phyloP scores from a whole-genome alignment of 2,888 invertebrate genomes.

The Meiosimyza platycephala region DNA sequence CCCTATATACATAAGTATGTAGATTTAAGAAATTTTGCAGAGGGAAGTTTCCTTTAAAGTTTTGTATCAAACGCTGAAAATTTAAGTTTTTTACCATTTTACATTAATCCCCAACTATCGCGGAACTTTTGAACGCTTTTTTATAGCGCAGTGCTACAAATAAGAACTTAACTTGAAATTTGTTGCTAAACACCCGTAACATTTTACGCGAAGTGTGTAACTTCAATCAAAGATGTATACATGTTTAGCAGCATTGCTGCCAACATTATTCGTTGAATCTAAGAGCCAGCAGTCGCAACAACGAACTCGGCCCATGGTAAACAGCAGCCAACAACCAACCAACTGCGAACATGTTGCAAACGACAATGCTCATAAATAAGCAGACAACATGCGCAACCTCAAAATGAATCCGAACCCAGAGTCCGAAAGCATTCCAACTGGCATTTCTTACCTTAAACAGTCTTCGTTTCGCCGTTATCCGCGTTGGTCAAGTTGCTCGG shows the following conservation, averaged over 20 bases:
- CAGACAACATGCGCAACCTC: neutral
- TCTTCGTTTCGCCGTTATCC: conserved; percentile 44
- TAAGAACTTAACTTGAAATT: no score
- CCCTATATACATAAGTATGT: no score
- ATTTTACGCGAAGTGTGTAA: no score
- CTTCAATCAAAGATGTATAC: no score
- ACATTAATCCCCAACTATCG: no score
- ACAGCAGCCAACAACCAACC: neutral
- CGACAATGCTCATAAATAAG: neutral
- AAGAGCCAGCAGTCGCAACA: neutral
- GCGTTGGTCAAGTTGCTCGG: conserved; percentile 33
- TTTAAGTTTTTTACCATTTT: no score
- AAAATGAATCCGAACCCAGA: conserved; percentile 2
- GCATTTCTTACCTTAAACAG: conserved; percentile 36
- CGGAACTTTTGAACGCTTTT: no score
- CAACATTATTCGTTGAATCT: neutral
- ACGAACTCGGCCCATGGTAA: neutral
- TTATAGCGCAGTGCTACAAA: no score
- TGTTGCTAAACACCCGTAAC: no score
- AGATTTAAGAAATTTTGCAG: no score
- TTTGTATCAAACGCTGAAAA: no score
- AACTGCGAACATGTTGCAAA: conserved; percentile 19
- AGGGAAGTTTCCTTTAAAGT: no score
- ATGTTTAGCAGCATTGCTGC: conserved; percentile 1
- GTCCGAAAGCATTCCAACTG: neutral